Evolutionary conservation across 2,797 vertebrate genomes (phyloP), one percentile per base, ranked within the genome.

Genomic region (Ficedula albicollis): DNA sequence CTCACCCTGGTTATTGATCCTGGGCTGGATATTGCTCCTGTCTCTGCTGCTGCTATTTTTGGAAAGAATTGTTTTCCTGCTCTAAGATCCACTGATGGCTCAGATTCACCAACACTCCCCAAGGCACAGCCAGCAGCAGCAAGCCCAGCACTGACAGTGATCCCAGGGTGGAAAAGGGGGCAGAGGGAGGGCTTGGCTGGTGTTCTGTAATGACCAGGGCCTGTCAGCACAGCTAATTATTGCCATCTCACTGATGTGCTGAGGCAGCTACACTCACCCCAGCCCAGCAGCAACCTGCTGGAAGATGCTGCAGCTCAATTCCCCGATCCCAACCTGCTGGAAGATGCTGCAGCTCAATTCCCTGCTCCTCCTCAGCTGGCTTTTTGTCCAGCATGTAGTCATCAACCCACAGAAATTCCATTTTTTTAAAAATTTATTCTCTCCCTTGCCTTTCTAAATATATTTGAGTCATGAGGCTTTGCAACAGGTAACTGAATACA

Each of bases 171-270:
- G 34, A 17, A 25, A 29, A 62, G n/a, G 49, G 46, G 88, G 41
- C 62, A 66, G 58, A 36, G 39, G 25, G 30, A 81, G n/a, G 48
- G 46, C 39, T 1, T 56, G 60, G 26, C 2, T 58, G 63, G 34
- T 43, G 48, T 23, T 38, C 70, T 51, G 4, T 1, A 26, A 48
- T 21, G 51, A 11, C n/a, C 8, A 22, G 21, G 48, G 23, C 30
- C 73, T 19, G 12, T 2, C 54, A 52, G 30, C 30, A 59, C n/a
- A 74, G 52, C 16, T 83, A 17, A 87, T 91, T 44, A 80, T 30
- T 15, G 13, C 34, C 44, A 39, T 16, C 25, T 82, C 75, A 58
- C 13, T 5, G 4, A 5, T 0, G 26, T 13, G 30, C 3, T 48
- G 54, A 13, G 56, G 38, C 26, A 64, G 44, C 38, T 15, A 1